phyloP scores from a whole-genome alignment of 1,140 invertebrate species.

The Panagrolaimus sp. region DNA sequence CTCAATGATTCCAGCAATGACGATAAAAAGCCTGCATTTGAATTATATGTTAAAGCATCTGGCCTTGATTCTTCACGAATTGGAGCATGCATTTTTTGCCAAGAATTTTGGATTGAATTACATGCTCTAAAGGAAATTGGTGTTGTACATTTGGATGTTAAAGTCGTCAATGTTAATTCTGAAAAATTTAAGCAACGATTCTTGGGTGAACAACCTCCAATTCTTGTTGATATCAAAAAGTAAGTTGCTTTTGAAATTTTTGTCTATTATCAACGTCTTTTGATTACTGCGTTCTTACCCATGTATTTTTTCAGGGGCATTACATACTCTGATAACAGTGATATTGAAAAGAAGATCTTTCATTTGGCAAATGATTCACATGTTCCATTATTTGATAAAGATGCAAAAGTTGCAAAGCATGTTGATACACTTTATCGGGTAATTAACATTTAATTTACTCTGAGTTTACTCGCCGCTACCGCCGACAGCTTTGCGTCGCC shows the following conservation, averaged over 20 bases:
- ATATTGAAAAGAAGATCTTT: constrained; percentile 57
- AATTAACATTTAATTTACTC: constrained; percentile 19
- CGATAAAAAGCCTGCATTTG: constrained; percentile 48
- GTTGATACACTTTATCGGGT: constrained; percentile 63
- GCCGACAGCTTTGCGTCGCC: no score
- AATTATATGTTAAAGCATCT: constrained; percentile 68
- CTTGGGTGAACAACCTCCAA: constrained; percentile 58
- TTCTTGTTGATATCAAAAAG: constrained; percentile 57
- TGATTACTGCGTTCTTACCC: not conserved
- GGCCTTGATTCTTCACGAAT: constrained; percentile 91
- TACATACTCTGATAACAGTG: constrained; percentile 58
- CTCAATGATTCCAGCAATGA: not conserved
- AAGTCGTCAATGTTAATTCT: constrained; percentile 59
- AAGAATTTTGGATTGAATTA: constrained; percentile 96
- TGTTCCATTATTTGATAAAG: constrained; percentile 58
- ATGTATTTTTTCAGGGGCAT: constrained; percentile 26
- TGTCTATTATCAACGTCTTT: constrained; percentile 13
- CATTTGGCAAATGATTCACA: constrained; percentile 58
- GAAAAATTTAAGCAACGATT: constrained; percentile 59
- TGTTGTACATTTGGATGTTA: constrained; percentile 57
- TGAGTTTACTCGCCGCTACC: not conserved
- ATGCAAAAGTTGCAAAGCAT: constrained; percentile 56
- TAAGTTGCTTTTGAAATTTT: not conserved
- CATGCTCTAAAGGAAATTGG: constrained; percentile 65
- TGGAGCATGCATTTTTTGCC: constrained; percentile 90